Base-by-base conservation (phyloP, 2,888 invertebrate species). In the Harpagoxenus sublaevis region DNA sequence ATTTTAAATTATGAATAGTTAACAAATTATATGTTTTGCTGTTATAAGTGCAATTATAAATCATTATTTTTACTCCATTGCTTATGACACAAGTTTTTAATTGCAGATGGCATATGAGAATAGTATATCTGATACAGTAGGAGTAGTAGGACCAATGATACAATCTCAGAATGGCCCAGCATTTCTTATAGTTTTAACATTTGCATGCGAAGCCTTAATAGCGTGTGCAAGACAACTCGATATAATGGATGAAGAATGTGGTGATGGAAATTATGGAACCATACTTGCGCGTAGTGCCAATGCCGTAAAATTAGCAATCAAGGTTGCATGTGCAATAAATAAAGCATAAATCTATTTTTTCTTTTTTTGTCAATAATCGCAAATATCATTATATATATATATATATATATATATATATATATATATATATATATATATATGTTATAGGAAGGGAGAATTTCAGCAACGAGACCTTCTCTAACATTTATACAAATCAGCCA, bases 241-340 rank as follows among this genome's bases (percentile, higher is more conserved):
- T 94, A 95, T 95, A 53, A 96, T 98, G 84, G 98, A 98, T 94
- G 95, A 96, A 0, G 97, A 97, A 57, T 96, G 96, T 88, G 97
- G 97, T 0, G 97, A 97, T 92, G 97, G 97, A 0, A 97, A 98
- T 94, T 97, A 97, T 91, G 98, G 98, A 4, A 96, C 96, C 18
- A 97, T 97, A 0, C 93, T 97, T 15, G 96, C 96, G 85, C 97
- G 94, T 94, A 89, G 86, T 23, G 92, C 94, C 48, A 83, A 74
- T 70, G 87, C 86, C n/a, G 88, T 94, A 57, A 91, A 88, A 86
- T 45, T 51, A 28, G 92, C 89, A 12, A 91, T 92, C n/a, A 77
- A 90, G 84, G 93, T 92, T 84, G 15, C 39, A 35, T 35, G 6
- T 23, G 62, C 23, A 51, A 10, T 75, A 53, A 42, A 45, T n/a